A percentile compares a stretch with the other conserved stretches of the same genome.
phyloP scores from a whole-genome alignment of 30 jellyfish, hydroid and myxozoan genomes.

The Aurelia sp. region DNA sequence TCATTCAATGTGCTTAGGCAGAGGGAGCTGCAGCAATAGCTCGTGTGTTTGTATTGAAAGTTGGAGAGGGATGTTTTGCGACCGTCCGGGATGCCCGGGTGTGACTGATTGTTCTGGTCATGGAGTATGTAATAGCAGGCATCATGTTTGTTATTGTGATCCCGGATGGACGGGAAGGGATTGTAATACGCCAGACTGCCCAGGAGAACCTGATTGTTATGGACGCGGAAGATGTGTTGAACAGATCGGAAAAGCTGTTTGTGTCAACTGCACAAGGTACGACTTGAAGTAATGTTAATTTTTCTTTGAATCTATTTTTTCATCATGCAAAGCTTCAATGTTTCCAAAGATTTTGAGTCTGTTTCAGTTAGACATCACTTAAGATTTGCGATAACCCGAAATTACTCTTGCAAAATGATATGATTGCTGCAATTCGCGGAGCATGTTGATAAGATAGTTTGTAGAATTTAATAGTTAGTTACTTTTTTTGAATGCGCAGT shows the following conservation, averaged over 20 bases:
- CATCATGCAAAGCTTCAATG: too few relatives aligned
- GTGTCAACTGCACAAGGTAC: conserved; percentile 63
- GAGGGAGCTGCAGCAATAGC: conserved; percentile 43
- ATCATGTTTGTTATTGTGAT: conserved; percentile 61
- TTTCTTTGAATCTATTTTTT: too few relatives aligned
- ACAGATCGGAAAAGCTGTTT: conserved; percentile 48
- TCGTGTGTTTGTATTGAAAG: conserved; percentile 46
- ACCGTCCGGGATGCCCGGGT: conserved; percentile 76
- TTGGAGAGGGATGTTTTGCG: conserved; percentile 67
- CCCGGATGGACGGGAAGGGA: conserved; percentile 78
- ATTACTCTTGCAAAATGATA: too few relatives aligned
- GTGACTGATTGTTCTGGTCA: conserved; percentile 65
- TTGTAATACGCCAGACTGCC: conserved; percentile 73
- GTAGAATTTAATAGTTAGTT: too few relatives aligned
- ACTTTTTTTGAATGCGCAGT: too few relatives aligned
- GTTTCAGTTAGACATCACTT: too few relatives aligned
- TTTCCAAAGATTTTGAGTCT: too few relatives aligned
- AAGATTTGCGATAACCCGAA: too few relatives aligned
- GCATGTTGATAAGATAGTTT: too few relatives aligned
- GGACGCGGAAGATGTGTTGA: conserved; percentile 61
- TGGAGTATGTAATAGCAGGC: conserved; percentile 65
- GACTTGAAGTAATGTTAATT: background rate
- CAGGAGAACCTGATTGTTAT: conserved; percentile 74
- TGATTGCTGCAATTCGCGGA: too few relatives aligned
- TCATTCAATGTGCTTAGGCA: conserved; percentile 57